phyloP scores from a whole-genome alignment of 2,888 invertebrate species.

The Acleris sparsana region DNA sequence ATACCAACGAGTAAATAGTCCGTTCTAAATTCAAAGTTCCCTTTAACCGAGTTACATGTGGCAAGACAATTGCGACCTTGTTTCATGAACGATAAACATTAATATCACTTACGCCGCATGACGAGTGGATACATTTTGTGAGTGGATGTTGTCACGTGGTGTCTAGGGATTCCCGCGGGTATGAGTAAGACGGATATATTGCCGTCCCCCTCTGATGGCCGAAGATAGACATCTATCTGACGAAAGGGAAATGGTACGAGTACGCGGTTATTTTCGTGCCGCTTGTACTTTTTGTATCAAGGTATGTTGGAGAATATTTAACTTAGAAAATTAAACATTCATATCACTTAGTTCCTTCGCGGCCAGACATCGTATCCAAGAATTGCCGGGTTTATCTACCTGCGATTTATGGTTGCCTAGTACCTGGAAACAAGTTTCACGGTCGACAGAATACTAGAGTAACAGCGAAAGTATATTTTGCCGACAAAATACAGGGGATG shows the following conservation, averaged over 20 bases:
- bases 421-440: conserved; percentile 28
- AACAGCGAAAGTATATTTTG: conserved; percentile 12
- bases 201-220: conserved; percentile 60
- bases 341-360: background rate
- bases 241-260: conserved; percentile 72
- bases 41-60: conserved; percentile 33
- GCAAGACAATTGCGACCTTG: conserved; percentile 50
- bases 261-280: conserved; percentile 63
- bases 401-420: conserved; percentile 26
- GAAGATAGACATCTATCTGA: conserved; percentile 70
- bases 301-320: conserved; percentile 37
- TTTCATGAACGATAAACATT: conserved; percentile 59
- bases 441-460: conserved; percentile 18
- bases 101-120: conserved; percentile 60
- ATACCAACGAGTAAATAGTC: conserved; percentile 38
- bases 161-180: conserved; percentile 63
- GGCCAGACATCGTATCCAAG: background rate
- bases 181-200: conserved; percentile 55
- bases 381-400: conserved; percentile 17
- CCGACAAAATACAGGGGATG: conserved; percentile 1
- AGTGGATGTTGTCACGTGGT: conserved; percentile 69
- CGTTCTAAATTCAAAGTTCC: conserved; percentile 32
- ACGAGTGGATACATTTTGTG: conserved; percentile 65
- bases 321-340: conserved; percentile 24
- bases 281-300: conserved; percentile 57